Conservation (phyloP, 53 echinoderm and acorn worm genomes). For the Holothuria leucospilota region DNA sequence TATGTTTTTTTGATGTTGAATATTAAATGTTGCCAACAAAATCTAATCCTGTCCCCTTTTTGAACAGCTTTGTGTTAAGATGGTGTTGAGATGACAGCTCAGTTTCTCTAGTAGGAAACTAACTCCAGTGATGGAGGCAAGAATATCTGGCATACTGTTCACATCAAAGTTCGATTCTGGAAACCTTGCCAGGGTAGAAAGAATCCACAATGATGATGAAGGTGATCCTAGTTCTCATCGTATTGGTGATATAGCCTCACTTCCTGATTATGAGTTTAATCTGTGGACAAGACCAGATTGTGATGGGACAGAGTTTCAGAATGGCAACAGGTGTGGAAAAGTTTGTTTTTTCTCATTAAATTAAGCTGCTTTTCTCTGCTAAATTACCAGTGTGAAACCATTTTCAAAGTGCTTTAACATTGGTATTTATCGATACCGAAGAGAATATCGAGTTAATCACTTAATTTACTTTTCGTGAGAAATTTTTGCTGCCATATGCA, state of each 20-base stretch:
- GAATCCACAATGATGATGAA: conserved; percentile 76
- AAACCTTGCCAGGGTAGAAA: conserved; percentile 91
- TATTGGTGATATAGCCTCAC: conserved; percentile 73
- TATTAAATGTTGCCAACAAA: not conserved
- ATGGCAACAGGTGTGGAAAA: conserved; percentile 81
- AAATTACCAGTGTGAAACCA: too few relatives aligned
- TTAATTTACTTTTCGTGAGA: too few relatives aligned
- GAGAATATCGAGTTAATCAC: too few relatives aligned
- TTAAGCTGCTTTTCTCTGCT: too few relatives aligned
- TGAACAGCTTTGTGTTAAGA: not conserved
- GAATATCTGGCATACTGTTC: conserved; percentile 86
- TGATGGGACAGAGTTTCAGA: conserved; percentile 95
- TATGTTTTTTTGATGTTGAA: too few relatives aligned
- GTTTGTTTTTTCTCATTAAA: not conserved
- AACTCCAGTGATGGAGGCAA: conserved; percentile 70
- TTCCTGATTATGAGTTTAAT: conserved; percentile 92
- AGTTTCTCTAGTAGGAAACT: not conserved
- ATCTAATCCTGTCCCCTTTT: not conserved
- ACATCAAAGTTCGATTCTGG: conserved; percentile 99
- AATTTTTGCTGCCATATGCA: too few relatives aligned
- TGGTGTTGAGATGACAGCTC: too few relatives aligned
- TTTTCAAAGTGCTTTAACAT: too few relatives aligned
- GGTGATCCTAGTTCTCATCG: conserved; percentile 60
- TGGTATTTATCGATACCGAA: too few relatives aligned
- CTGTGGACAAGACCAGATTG: conserved; percentile 98